phyloP scores from a whole-genome alignment of 2,797 vertebrate species.

The Enteromius mattozi region DNA sequence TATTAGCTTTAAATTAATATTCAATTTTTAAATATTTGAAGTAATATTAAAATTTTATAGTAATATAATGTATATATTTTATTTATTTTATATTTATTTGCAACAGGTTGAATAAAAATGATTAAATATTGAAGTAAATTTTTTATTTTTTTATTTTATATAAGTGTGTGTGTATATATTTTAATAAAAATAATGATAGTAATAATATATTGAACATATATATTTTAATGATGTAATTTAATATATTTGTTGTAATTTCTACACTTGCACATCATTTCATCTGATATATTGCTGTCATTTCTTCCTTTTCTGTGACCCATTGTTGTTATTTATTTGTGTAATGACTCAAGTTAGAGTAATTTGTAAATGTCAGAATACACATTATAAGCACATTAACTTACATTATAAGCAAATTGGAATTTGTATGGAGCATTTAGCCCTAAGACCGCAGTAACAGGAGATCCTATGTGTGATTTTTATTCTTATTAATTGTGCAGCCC shows the following conservation, averaged over 20 bases:
- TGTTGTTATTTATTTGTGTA: not conserved
- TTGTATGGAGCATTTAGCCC: not conserved
- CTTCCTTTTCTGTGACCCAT: not conserved
- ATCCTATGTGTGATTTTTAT: not conserved
- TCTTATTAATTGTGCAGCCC: not conserved
- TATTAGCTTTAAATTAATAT: not conserved
- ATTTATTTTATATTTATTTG: not conserved
- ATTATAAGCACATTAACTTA: not conserved
- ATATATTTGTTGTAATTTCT: not conserved
- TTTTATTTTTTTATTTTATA: no score
- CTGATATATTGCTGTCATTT: not conserved
- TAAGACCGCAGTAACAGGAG: not conserved
- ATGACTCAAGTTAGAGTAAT: not conserved
- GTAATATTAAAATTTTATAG: not conserved
- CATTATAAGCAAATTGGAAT: not conserved
- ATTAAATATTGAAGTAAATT: not conserved
- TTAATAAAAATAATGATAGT: not conserved
- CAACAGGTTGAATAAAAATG: not conserved
- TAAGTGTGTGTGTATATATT: no score
- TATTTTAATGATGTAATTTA: not conserved
- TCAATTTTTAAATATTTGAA: not conserved
- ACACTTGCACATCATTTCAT: not conserved
- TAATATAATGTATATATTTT: not conserved
- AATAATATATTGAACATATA: not conserved
- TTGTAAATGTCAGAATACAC: constrained; percentile 8